Evolutionary conservation across 2,113 vertebrate genomes (phyloP), one percentile per base, ranked within the genome.

Genomic region (Petrocephalus microphthalmus): DNA sequence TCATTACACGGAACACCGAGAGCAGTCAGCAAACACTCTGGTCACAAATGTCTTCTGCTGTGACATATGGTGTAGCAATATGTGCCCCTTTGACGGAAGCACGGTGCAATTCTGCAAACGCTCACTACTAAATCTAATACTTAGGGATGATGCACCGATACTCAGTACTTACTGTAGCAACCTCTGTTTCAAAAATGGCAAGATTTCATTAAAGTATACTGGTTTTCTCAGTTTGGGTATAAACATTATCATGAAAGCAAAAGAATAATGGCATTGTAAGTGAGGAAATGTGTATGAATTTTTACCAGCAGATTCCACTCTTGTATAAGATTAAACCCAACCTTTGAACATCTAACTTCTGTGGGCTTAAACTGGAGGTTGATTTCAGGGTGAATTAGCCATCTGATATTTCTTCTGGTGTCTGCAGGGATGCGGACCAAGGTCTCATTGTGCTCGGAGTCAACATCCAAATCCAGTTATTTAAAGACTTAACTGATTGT

Each of bases 31-130:
- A 78, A 37, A 78, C 71, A 78, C 71, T 37, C 67, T 78, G 33
- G 71, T 78, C 71, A 78, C 71, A 78, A 78, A 78, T 78, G 33
- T 74, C 15, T 42, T 74, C 33, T 37, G 71, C 71, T 74, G 71
- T 19, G 33, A 78, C 71, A 78, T 78, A 78, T 42, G 71, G 71
- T 78, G 71, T 78, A 78, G 71, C 71, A 78, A 78, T 78, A 78
- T 78, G 71, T 78, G 71, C 29, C 13, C 71, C 71, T 78, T 78
- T 42, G 71, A 37, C 33, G 17, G 33, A 78, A 42, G 29, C 71
- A 42, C 25, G 37, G 13, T 78, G 29, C 37, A 19, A 78, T 78
- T 42, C 71, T 78, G 71, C 71, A 78, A 78, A 78, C 71, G 19
- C 71, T 33, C 71, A 42, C 71, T 33, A 78, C 19, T 78, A 78